Evolutionary conservation across 2,113 vertebrate species (phyloP).

Genomic region (Anser cygnoides): DNA sequence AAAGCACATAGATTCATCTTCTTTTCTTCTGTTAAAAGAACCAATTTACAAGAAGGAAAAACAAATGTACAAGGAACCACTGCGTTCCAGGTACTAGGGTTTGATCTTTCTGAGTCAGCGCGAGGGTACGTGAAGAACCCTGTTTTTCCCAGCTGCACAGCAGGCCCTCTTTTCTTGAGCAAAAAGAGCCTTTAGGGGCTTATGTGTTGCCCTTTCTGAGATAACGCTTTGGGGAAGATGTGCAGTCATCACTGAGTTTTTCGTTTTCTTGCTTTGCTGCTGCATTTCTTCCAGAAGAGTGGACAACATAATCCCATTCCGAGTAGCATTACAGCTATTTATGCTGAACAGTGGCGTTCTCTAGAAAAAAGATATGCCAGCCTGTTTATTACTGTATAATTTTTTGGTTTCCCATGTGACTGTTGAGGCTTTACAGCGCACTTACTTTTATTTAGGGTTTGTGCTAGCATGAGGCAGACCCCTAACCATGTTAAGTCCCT

Average conservation of each 20-base stretch:
- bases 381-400: background rate
- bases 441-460: background rate
- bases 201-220: background rate
- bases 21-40: background rate
- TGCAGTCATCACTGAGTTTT: accelerated
- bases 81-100: background rate
- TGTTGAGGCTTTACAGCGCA: background rate
- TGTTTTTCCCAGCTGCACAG: background rate
- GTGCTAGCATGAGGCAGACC: background rate
- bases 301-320: background rate
- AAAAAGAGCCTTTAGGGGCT: too few relatives aligned
- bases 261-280: background rate
- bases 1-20: too few relatives aligned
- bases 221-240: background rate
- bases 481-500: background rate
- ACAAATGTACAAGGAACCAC: background rate
- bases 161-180: background rate
- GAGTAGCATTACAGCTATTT: background rate
- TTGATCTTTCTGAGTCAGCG: background rate
- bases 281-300: background rate
- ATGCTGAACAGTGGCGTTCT: background rate
- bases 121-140: background rate
- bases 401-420: background rate
- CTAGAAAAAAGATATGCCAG: background rate
- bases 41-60: background rate